phyloP scores from a whole-genome alignment of 2,113 vertebrate genomes.

The Thalassarche chlororhynchos region DNA sequence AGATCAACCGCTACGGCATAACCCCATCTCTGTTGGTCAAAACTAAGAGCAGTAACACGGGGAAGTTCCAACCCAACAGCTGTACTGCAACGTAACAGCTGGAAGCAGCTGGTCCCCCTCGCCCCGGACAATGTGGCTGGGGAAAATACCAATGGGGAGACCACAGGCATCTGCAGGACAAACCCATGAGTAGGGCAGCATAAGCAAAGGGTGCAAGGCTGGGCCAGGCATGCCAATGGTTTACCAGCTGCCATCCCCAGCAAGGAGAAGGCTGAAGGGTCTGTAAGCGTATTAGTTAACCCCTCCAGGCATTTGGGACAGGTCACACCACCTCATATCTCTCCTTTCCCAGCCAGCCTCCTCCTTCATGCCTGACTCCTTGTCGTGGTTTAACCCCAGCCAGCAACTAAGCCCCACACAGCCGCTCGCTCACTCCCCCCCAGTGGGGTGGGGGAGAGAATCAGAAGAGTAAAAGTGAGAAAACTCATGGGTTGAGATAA shows the following conservation, averaged over 20 bases:
- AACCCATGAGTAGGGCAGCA: not conserved
- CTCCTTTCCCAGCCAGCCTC: not conserved
- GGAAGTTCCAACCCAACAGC: not conserved
- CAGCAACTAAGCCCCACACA: no score
- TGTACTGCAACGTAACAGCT: not conserved
- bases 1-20: accelerated
- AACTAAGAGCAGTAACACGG: not conserved
- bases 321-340: accelerated
- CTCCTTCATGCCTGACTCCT: not conserved
- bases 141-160: accelerated
- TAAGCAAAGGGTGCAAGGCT: not conserved
- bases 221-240: accelerated
- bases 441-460: no score
- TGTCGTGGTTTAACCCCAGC: no score
- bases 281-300: accelerated
- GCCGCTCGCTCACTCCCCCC: no score
- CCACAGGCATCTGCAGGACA: not conserved
- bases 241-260: not conserved
- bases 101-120: not conserved
- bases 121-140: accelerated
- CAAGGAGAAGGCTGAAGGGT: not conserved
- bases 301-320: not conserved
- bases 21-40: not conserved
- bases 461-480: no score
- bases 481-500: no score